Evolutionary conservation across 2,113 vertebrate species (phyloP), one percentile per base, ranked within the genome.

Genomic region (Melanostigma gelatinosum): DNA sequence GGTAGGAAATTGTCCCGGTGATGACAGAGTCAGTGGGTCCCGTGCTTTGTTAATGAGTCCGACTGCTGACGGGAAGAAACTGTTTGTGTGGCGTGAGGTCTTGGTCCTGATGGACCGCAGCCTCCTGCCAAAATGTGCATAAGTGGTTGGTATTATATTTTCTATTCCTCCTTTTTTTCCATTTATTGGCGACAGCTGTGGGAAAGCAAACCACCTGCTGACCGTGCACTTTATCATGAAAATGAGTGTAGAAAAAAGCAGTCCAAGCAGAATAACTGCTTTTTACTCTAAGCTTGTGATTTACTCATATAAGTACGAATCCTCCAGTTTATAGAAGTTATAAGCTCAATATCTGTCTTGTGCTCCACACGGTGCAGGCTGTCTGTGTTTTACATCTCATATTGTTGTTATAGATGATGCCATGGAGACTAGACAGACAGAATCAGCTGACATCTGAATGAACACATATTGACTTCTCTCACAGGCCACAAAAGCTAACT

Each of bases 401-500:
- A 57, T 18, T 54, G 54, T 80, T 22, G 10, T 77, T 68, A 73
- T 48, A 50, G 72, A 84, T 82, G 83, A 84, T 85, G 62, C 90
- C 91, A 93, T 92, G 89, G 88, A 90, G 86, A 94, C 91, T 61
- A 82, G 85, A 77, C 66, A 55, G 69, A 79, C 52, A 67, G 64
- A 83, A 79, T 80, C 79, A 76, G 72, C 60, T 89, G 91, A 92
- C 89, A 92, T 81, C 89, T 90, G 85, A 93, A 88, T 80, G 83
- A 79, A 91, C 85, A 83, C 46, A 75, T 93, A 88, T 94, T 93
- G 91, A 93, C 92, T 93, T 94, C 84, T 92, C 93, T 93, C 93
- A 94, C 91, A 90, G 76, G 55, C 82, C 55, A 74, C 85, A 79
- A 90, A 84, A 54, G 70, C 61, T 80, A 18, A 64, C 62, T 42